phyloP scores from a whole-genome alignment of 2,888 invertebrate species.

The Encarsia formosa region DNA sequence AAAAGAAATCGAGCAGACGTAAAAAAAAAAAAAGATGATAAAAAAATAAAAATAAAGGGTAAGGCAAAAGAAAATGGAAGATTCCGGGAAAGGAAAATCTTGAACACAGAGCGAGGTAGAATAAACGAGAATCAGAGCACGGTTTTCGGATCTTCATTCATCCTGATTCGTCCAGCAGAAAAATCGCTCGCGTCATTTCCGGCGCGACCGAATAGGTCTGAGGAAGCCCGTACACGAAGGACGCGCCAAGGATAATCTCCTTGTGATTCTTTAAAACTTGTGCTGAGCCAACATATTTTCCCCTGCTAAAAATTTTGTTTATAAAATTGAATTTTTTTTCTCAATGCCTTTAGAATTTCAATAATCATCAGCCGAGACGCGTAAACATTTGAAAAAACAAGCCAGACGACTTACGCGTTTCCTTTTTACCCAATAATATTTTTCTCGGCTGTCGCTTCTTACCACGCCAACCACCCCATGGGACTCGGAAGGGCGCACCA shows the following conservation, averaged over 20 bases:
- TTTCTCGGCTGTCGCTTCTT: too few relatives aligned
- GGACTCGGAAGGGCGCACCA: too few relatives aligned
- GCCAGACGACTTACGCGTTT: too few relatives aligned
- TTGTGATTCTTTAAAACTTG: constrained; percentile 18
- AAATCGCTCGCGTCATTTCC: constrained; percentile 31
- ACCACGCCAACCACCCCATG: too few relatives aligned
- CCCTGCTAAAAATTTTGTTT: too few relatives aligned
- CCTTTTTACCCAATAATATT: too few relatives aligned
- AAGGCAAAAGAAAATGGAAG: neutral
- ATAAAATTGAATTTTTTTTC: too few relatives aligned
- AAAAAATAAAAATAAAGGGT: neutral
- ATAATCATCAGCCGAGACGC: too few relatives aligned
- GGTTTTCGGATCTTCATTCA: neutral
- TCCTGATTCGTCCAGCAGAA: constrained; percentile 15
- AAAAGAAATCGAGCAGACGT: too few relatives aligned
- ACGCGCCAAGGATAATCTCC: constrained; percentile 10
- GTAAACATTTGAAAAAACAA: too few relatives aligned
- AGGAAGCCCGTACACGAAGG: constrained; percentile 22
- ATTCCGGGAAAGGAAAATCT: constrained; percentile 3
- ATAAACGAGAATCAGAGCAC: constrained; percentile 3
- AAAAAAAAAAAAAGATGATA: neutral
- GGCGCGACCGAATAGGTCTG: constrained; percentile 20
- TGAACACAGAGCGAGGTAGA: constrained; percentile 18
- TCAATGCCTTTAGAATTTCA: too few relatives aligned
- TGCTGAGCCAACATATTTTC: constrained; percentile 16